Evolutionary conservation across 2,888 invertebrate species (phyloP), one percentile per base, ranked within the genome.

Genomic region (Petrophora chlorosata): DNA sequence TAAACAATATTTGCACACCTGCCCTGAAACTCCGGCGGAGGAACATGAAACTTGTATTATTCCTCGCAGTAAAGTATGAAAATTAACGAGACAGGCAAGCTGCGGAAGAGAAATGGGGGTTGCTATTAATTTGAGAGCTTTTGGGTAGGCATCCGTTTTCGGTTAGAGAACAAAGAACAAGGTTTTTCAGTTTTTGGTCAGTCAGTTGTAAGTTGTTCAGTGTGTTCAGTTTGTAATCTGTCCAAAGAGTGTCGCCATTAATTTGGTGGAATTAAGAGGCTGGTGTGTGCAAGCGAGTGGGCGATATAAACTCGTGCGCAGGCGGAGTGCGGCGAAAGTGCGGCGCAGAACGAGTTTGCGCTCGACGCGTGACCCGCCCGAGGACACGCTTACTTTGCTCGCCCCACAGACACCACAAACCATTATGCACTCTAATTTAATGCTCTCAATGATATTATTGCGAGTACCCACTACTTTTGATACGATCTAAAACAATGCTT

Each of bases 361-460:
- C 72, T 75, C 76, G 73, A 76, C 81, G 83, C 87, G 88, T 88
- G 88, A 88, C 88, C 87, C 71, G 85, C 79, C 78, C 81, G 87
- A 85, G 88, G 88, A 86, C 87, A 84, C 62, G 79, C 73, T 70
- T 58, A 59, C 60, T 59, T 52, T 51, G 57, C 65, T 72, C 73
- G 66, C 60, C 72, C 73, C 69, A 70, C 25, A 50, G 40, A 58
- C 36, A 49, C 42, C 39, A 56, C 65, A 64, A 68, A 64, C 74
- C 77, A 76, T 74, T 70, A 70, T 76, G 68, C 65, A 70, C 61
- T 64, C 63, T 60, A 63, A 61, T 62, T 54, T 57, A 60, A 61
- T 45, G 47, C 50, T 42, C 59, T 42, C 50, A 61, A 53, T 60
- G 57, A 47, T 59, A 63, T 61, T 63, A 64, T 58, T 65, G 49